Evolutionary conservation across 2,113 vertebrate species (phyloP).

Genomic region (human (Homo sapiens)): GRCh38 chr21:25808501-25809000

Average conservation of each 20-base stretch:
- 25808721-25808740: neutral
- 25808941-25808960: neutral
- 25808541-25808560: neutral
- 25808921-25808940: neutral
- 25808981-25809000: neutral
- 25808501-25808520: too few species aligned
- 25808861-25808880: neutral
- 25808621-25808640: neutral
- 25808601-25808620: neutral
- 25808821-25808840: neutral
- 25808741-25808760: neutral
- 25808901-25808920: neutral
- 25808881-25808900: neutral
- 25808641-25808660: neutral
- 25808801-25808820: neutral
- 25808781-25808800: neutral
- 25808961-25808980: neutral
- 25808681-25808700: neutral
- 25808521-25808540: neutral
- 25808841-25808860: neutral
- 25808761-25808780: neutral
- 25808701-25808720: neutral
- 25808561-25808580: neutral
- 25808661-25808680: neutral
- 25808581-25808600: neutral